Percentiles rank a stretch among this genome's conserved stretches.
phyloP scores from a whole-genome alignment of 1,140 invertebrate genomes.

The Leptinotarsa undecemlineata region DNA sequence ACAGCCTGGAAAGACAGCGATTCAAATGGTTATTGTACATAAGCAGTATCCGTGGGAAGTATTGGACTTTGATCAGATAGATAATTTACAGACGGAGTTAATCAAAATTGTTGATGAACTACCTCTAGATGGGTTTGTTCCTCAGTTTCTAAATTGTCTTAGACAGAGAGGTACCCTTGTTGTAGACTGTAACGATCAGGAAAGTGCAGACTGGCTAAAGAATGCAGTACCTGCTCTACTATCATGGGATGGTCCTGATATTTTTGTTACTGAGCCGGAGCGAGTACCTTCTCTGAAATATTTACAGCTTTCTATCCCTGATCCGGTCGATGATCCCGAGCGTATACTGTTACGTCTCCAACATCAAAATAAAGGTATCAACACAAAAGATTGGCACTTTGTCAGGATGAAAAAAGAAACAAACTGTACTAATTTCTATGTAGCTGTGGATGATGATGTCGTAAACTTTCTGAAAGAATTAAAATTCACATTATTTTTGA shows the following conservation, averaged over 20 bases:
- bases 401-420: background rate
- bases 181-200: constrained; percentile 13
- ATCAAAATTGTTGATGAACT: constrained; percentile 9
- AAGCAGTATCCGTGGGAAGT: constrained; percentile 6
- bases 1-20: background rate
- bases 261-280: constrained; percentile 7
- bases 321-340: constrained; percentile 7
- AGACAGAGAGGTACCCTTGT: constrained; percentile 1
- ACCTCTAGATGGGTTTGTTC: background rate
- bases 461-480: constrained; percentile 2
- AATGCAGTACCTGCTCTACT: background rate
- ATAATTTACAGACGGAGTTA: constrained; percentile 12
- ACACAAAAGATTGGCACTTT: constrained; percentile 17
- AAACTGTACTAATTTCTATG: background rate
- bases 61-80: background rate
- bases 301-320: constrained; percentile 14
- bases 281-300: background rate
- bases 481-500: constrained; percentile 4
- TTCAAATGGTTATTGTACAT: constrained; percentile 5
- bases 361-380: constrained; percentile 17
- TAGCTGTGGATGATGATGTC: constrained; percentile 13
- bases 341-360: constrained; percentile 4
- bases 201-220: constrained; percentile 18
- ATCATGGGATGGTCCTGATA: constrained; percentile 6
- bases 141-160: constrained; percentile 12